phyloP scores from a whole-genome alignment of 2,888 invertebrate genomes.

The Epinotia demarniana region DNA sequence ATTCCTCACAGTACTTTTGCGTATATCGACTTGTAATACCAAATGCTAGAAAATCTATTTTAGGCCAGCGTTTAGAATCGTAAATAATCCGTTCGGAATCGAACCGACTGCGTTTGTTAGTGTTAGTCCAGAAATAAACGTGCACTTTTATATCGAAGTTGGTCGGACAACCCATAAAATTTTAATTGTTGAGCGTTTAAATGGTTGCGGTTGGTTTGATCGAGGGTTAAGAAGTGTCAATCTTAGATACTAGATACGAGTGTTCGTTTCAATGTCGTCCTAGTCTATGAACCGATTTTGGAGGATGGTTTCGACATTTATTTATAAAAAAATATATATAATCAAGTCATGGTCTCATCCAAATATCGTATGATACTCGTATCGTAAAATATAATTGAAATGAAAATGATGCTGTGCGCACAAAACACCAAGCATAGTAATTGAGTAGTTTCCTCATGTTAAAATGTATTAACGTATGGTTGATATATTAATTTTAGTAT shows the following conservation, averaged over 20 bases:
- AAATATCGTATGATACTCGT: no score
- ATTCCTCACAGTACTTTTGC: not conserved
- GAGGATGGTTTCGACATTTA: no score
- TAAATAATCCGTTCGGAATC: slow-evolving; percentile 60
- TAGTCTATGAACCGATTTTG: not conserved
- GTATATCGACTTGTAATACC: slow-evolving; percentile 15
- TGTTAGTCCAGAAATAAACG: slow-evolving; percentile 30
- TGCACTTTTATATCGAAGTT: slow-evolving; percentile 25
- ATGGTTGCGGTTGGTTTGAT: slow-evolving; percentile 21
- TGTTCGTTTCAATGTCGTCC: not conserved
- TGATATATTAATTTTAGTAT: no score
- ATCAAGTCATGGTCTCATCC: no score
- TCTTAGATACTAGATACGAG: not conserved
- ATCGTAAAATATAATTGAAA: no score
- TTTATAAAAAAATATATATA: no score
- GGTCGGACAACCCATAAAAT: slow-evolving; percentile 20
- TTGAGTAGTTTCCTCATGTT: no score
- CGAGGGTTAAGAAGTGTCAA: not conserved
- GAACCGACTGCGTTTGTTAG: slow-evolving; percentile 45
- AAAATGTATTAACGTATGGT: no score
- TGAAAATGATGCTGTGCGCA: no score
- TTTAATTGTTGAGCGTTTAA: slow-evolving; percentile 4
- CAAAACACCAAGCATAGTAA: no score
- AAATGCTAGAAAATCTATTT: slow-evolving; percentile 39
- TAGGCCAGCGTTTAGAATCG: slow-evolving; percentile 45